A percentile compares a stretch with the other conserved stretches of the same genome.
These are phyloP conservation scores for Dolichallabes microphthalmus DNA, from an alignment of 2,113 vertebrate genomes.

Conservation along the genomic window DNA sequence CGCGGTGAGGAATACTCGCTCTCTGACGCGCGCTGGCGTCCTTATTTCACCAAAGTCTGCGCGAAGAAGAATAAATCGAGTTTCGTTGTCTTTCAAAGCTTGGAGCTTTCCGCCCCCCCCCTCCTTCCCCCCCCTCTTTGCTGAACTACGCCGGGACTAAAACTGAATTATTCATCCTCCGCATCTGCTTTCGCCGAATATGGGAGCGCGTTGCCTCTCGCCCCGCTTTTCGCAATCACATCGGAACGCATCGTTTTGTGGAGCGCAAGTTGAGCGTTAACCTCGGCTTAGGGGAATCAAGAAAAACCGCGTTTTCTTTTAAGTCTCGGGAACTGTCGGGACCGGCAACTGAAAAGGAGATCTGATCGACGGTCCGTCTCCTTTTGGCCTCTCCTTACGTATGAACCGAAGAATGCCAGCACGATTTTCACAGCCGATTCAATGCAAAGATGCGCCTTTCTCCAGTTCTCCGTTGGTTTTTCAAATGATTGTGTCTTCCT, in stretches of 20 bases:
- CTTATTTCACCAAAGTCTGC: constrained; percentile 38
- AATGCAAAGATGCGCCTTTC: constrained; percentile 46
- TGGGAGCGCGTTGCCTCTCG: constrained; percentile 20
- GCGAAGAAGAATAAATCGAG: constrained; percentile 29
- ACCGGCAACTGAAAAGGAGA: constrained; percentile 26
- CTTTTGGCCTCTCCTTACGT: constrained; percentile 11
- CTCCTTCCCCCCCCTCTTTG: not conserved
- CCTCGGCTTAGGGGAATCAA: constrained; percentile 35
- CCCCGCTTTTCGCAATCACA: not conserved
- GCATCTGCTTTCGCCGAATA: constrained; percentile 31
- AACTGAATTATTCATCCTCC: constrained; percentile 60
- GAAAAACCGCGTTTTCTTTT: constrained; percentile 18
- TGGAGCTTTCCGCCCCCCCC: constrained; percentile 1
- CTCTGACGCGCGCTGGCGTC: constrained; percentile 19
- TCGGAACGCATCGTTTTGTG: constrained; percentile 8
- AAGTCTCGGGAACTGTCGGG: constrained; percentile 33
- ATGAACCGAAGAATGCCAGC: constrained; percentile 62
- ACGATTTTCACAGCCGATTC: constrained; percentile 52
- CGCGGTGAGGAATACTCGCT: constrained; percentile 50
- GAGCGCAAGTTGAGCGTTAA: constrained; percentile 30
- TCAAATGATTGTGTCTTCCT: constrained; percentile 35
- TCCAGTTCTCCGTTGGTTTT: constrained; percentile 24
- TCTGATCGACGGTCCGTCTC: constrained; percentile 27
- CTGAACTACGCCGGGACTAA: constrained; percentile 43
- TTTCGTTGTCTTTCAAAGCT: constrained; percentile 15